These are phyloP conservation scores for Saccostrea cuccullata DNA, from an alignment of 1,140 invertebrate genomes.

Conservation along the genomic window DNA sequence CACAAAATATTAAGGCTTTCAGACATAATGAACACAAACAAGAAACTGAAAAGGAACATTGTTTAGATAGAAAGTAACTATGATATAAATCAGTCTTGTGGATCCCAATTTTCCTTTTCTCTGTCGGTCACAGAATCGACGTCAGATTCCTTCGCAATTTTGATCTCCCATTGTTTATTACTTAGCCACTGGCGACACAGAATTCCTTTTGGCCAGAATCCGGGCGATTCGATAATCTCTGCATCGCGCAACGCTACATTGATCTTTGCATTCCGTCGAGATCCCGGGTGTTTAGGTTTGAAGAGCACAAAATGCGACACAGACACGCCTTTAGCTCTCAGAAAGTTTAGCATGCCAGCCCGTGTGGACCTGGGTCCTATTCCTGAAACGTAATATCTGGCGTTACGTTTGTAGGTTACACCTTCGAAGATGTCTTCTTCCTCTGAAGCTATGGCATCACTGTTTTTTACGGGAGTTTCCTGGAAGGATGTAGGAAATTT, in stretches of 20 bases:
- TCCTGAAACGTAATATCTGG: neutral
- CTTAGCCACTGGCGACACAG: constrained; percentile 36
- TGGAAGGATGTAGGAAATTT: too few relatives aligned
- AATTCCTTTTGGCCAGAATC: constrained; percentile 39
- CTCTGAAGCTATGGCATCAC: neutral
- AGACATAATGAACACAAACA: neutral
- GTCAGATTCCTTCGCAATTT: neutral
- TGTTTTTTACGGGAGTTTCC: too few relatives aligned
- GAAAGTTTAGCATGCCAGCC: constrained; percentile 29
- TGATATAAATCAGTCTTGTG: neutral
- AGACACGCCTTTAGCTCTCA: constrained; percentile 26
- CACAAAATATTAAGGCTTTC: constrained; percentile 16
- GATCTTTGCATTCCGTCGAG: constrained; percentile 20
- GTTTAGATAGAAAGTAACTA: neutral
- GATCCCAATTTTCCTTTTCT: neutral
- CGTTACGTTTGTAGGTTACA: neutral
- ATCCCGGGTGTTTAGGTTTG: constrained; percentile 2
- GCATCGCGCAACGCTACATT: neutral
- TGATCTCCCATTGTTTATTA: neutral
- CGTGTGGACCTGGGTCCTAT: constrained; percentile 31
- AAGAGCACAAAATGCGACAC: constrained; percentile 23
- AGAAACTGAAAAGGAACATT: neutral
- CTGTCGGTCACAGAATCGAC: neutral
- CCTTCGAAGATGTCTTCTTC: neutral
- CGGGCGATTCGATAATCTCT: neutral